These are phyloP conservation scores for Elegia similella DNA, from an alignment of 2,888 invertebrate species.

Conservation along the genomic window DNA sequence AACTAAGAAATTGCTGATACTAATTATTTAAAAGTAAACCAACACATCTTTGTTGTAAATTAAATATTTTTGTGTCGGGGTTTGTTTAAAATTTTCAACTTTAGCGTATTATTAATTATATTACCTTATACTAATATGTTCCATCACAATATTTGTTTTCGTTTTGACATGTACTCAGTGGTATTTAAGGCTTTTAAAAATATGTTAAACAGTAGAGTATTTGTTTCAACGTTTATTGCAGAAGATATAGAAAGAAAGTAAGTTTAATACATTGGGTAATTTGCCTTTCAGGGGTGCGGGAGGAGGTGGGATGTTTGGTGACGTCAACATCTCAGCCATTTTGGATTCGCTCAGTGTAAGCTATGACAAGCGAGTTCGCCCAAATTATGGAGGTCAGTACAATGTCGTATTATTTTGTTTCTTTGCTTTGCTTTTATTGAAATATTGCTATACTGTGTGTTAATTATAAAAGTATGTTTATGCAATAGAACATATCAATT, in stretches of 20 bases:
- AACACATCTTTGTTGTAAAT: no score
- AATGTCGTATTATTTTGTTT: conserved; percentile 9
- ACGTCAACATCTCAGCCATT: conserved; percentile 96
- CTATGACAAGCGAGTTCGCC: conserved; percentile 99
- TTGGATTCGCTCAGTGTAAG: conserved; percentile 96
- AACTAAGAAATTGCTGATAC: no score
- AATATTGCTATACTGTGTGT: not conserved
- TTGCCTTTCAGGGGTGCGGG: conserved; percentile 79
- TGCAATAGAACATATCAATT: no score
- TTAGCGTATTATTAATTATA: no score
- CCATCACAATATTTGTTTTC: no score
- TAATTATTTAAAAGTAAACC: no score
- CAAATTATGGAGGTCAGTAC: conserved; percentile 96
- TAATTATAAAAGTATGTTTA: no score
- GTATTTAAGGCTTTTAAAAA: no score
- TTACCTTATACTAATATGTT: no score
- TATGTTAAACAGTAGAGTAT: not conserved
- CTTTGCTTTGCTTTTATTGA: conserved; percentile 22
- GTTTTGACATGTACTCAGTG: no score
- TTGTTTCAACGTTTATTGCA: not conserved
- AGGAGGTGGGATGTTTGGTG: conserved; percentile 91
- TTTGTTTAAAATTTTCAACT: no score
- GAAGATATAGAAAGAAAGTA: conserved; percentile 1
- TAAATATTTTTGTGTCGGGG: no score
- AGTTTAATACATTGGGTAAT: conserved; percentile 24